These are phyloP conservation scores for Myiagra hebetior DNA, from an alignment of 2,113 vertebrate species.

Conservation along the genomic window DNA sequence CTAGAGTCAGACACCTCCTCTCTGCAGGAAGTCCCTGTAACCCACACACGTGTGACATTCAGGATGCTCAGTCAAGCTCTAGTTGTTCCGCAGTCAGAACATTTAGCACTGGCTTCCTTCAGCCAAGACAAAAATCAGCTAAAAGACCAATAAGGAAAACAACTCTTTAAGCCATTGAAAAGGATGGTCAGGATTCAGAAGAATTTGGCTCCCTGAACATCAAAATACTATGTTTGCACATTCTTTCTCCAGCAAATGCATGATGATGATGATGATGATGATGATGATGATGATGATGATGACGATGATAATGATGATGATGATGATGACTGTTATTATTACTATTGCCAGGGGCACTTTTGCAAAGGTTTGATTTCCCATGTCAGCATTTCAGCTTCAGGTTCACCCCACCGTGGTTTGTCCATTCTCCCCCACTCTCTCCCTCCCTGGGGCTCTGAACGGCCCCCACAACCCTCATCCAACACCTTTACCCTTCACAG, in stretches of 20 bases:
- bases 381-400: not conserved
- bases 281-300: not conserved
- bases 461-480: not conserved
- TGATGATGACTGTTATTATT: not conserved
- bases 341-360: not conserved
- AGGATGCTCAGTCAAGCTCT: not conserved
- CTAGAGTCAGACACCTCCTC: not conserved
- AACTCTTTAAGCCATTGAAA: not conserved
- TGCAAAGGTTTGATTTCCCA: not conserved
- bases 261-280: not conserved
- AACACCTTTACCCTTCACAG: not conserved
- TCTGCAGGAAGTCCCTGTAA: not conserved
- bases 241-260: not conserved
- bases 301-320: not conserved
- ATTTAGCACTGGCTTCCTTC: not conserved
- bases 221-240: not conserved
- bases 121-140: not conserved
- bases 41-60: not conserved
- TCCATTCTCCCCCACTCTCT: not conserved
- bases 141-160: not conserved
- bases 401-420: not conserved
- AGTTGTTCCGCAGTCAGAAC: not conserved
- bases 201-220: not conserved
- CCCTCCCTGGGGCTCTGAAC: not conserved
- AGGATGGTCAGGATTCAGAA: not conserved